Conservation (phyloP, 64 coral and sea anemone species). For the Porites australiensis region DNA sequence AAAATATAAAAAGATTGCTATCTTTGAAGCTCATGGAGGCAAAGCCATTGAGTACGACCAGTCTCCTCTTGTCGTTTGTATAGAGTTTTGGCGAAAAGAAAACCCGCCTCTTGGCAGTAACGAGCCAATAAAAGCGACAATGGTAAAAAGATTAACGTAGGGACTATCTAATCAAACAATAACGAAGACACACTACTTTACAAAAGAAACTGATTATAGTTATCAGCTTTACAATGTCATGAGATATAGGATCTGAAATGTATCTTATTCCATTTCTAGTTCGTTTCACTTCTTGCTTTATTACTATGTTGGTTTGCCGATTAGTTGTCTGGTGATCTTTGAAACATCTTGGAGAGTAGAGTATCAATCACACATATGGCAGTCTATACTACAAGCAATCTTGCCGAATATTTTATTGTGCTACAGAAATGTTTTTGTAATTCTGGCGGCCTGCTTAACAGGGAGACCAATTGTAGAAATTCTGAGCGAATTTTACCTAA, state of each 20-base stretch:
- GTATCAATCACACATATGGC: slow-evolving; percentile 12
- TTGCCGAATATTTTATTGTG: neutral
- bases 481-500: neutral
- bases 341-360: neutral
- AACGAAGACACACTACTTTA: neutral
- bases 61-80: neutral
- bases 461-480: neutral
- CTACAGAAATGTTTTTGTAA: slow-evolving; percentile 1
- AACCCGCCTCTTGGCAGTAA: neutral
- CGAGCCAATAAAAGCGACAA: neutral
- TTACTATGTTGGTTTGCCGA: no score
- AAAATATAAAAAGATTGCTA: slow-evolving; percentile 51
- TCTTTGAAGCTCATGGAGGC: slow-evolving; percentile 24
- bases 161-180: slow-evolving; percentile 5
- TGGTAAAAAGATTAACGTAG: neutral
- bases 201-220: neutral
- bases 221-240: neutral
- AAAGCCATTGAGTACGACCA: neutral
- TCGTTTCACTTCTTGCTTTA: no score
- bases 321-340: neutral
- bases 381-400: neutral
- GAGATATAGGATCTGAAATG: slow-evolving; percentile 10
- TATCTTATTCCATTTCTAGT: neutral
- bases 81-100: neutral
- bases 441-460: neutral